Conservation (phyloP, 2,888 invertebrate genomes). For the Protophormia terraenovae region DNA sequence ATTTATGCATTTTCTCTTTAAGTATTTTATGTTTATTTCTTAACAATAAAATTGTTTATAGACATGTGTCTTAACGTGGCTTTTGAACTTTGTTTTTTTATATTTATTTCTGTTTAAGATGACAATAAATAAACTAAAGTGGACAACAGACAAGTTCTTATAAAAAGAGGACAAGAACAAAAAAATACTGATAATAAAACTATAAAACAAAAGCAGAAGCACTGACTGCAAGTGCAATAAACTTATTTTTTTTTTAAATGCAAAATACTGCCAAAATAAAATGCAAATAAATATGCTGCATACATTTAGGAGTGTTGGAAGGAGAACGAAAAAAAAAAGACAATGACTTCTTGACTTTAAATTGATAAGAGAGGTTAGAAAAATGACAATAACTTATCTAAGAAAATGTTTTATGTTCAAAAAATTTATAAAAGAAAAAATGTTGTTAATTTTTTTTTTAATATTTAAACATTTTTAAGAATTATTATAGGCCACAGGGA, state of each 20-base stretch:
- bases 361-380: background rate
- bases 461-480: no score
- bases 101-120: background rate
- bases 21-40: background rate
- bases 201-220: background rate
- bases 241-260: background rate
- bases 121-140: background rate
- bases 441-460: no score
- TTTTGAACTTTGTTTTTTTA: background rate
- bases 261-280: background rate
- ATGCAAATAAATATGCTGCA: background rate
- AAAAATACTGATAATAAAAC: background rate
- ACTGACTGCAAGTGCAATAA: background rate
- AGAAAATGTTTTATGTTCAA: background rate
- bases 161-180: background rate
- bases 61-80: background rate
- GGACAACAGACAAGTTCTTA: background rate
- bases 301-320: background rate
- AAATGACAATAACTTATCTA: background rate
- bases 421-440: no score
- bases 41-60: background rate
- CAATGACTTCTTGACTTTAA: background rate
- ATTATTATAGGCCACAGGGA: no score
- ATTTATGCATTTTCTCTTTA: background rate
- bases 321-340: background rate